Evolutionary conservation across 2,797 vertebrate species (phyloP).

Genomic region (Anomalospiza imberbis): DNA sequence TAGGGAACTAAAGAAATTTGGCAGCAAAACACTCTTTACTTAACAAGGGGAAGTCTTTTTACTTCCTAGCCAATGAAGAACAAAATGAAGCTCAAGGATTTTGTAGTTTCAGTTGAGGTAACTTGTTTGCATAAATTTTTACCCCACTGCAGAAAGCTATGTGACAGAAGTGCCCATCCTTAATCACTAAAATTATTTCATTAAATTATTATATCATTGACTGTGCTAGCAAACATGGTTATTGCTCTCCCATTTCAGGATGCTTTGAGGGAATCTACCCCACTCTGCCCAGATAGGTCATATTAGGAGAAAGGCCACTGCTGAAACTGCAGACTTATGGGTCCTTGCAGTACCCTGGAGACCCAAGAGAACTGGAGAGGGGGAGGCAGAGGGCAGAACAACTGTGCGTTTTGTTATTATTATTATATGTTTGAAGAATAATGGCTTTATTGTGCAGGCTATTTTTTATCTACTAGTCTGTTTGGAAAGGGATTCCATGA

Average conservation of each 20-base stretch:
- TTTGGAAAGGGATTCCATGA: background rate
- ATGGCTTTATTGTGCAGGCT: background rate
- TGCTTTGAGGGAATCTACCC: background rate
- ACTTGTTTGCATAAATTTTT: background rate
- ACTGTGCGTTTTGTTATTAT: background rate
- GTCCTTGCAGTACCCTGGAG: background rate
- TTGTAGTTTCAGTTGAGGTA: background rate
- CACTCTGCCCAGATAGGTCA: fast-evolving
- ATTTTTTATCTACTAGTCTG: background rate
- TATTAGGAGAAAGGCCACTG: background rate
- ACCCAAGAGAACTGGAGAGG: background rate
- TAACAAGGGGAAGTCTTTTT: background rate
- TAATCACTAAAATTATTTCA: background rate
- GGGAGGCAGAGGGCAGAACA: background rate
- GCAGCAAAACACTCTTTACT: background rate
- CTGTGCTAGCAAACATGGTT: background rate
- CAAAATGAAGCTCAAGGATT: background rate
- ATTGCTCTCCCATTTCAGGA: background rate
- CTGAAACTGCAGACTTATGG: background rate
- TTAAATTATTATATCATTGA: background rate
- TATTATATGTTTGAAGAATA: background rate
- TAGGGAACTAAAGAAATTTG: background rate
- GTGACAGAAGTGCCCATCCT: background rate
- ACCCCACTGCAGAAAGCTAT: background rate
- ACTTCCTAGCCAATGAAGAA: background rate